These are phyloP conservation scores for Ephydatia muelleri DNA, from an alignment of 37 sponge, comb jelly and placozoan genomes.

Conservation along the genomic window DNA sequence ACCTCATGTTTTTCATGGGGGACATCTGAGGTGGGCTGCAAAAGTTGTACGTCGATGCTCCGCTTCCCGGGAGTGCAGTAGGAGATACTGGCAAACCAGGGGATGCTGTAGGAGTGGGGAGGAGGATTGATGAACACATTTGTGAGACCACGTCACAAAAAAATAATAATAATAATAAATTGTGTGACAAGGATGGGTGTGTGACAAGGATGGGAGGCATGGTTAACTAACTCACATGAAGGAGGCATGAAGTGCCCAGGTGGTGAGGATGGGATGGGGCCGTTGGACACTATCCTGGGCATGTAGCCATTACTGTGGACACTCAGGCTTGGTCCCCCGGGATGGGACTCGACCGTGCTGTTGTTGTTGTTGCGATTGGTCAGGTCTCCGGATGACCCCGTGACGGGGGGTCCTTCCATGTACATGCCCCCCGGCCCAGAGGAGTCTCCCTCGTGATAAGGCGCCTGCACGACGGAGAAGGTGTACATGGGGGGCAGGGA, in stretches of 20 bases:
- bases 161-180: too few species aligned
- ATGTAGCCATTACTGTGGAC: neutral
- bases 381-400: neutral
- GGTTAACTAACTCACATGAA: neutral
- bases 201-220: too few species aligned
- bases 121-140: too few species aligned
- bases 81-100: constrained; percentile 59
- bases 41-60: constrained; percentile 35
- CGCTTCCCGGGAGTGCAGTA: constrained; percentile 32
- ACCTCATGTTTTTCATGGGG: constrained; percentile 7
- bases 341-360: neutral
- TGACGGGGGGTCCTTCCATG: neutral
- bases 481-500: neutral
- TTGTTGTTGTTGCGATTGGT: neutral
- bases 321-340: neutral
- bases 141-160: too few species aligned
- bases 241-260: neutral
- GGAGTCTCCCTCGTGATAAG: neutral
- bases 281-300: neutral
- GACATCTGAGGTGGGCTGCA: constrained; percentile 29
- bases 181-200: too few species aligned
- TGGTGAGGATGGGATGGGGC: neutral
- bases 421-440: neutral
- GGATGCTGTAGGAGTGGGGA: constrained; percentile 40
- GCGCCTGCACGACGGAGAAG: neutral